Percentiles rank a stretch among this genome's conserved stretches.
Evolutionary conservation across 1,140 invertebrate species (phyloP).

Genomic region (Coelopa frigida): DNA sequence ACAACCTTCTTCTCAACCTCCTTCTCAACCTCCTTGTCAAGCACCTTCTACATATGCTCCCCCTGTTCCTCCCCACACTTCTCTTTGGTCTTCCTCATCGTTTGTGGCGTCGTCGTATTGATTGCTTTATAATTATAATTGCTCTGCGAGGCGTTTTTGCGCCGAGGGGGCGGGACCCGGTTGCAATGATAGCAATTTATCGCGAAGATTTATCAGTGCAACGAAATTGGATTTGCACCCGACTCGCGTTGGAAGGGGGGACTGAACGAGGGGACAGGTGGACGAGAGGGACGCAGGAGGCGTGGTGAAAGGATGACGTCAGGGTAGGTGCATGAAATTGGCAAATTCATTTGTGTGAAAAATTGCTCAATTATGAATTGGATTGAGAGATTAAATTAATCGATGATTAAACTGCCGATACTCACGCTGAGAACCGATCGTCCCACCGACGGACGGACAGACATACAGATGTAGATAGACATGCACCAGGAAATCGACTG

Average conservation of each 20-base stretch:
- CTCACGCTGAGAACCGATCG: too few relatives aligned
- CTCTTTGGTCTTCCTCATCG: neutral
- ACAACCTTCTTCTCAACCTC: slow-evolving; percentile 15
- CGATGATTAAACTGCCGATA: too few relatives aligned
- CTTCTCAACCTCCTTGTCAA: neutral
- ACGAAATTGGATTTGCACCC: slow-evolving; percentile 32
- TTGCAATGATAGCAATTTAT: slow-evolving; percentile 1
- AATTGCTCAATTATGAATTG: slow-evolving; percentile 43
- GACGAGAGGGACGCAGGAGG: neutral
- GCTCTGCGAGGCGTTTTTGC: slow-evolving; percentile 23
- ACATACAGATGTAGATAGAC: too few relatives aligned
- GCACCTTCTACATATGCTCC: neutral
- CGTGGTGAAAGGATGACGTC: neutral
- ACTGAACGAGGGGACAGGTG: neutral
- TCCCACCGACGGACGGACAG: too few relatives aligned
- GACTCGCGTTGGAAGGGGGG: slow-evolving; percentile 15
- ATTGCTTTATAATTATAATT: slow-evolving; percentile 46
- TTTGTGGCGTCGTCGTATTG: slow-evolving; percentile 19
- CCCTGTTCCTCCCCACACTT: neutral
- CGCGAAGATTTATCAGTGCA: slow-evolving; percentile 10
- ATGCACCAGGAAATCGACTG: too few relatives aligned
- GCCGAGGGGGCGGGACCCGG: neutral
- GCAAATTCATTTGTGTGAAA: slow-evolving; percentile 41
- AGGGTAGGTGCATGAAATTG: slow-evolving; percentile 15
- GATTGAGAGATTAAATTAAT: slow-evolving; percentile 17